Evolutionary conservation across 2,797 vertebrate species (phyloP).

Genomic region (Anabacerthia variegaticeps): DNA sequence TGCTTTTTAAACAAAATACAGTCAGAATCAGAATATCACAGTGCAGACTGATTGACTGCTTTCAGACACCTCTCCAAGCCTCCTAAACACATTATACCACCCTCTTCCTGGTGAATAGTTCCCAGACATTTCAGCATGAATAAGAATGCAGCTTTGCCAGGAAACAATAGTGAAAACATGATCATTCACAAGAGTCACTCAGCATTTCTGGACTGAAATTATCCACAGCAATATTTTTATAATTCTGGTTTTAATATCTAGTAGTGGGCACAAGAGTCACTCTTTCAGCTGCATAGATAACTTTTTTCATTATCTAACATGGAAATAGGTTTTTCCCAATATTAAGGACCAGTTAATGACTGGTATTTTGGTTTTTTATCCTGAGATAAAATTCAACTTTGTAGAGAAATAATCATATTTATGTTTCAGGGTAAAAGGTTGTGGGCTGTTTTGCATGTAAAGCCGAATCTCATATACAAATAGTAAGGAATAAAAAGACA

Average conservation of each 20-base stretch:
- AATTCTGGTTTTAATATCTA: constrained; percentile 19
- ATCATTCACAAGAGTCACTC: neutral
- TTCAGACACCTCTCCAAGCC: constrained; percentile 31
- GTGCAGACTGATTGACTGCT: constrained; percentile 41
- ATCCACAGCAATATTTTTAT: neutral
- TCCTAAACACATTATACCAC: neutral
- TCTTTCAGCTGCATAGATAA: neutral
- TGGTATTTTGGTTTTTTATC: neutral
- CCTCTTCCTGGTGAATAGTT: neutral
- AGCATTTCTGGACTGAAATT: constrained; percentile 11
- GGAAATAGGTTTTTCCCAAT: neutral
- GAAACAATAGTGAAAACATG: constrained; percentile 21
- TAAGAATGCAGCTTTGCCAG: constrained; percentile 19
- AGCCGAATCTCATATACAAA: neutral
- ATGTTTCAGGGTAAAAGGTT: neutral
- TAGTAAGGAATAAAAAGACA: neutral
- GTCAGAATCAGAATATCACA: neutral
- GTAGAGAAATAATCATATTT: neutral
- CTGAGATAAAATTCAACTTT: neutral
- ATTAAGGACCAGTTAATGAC: neutral
- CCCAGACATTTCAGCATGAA: neutral
- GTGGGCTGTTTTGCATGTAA: neutral
- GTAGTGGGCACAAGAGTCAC: neutral
- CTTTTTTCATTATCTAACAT: neutral
- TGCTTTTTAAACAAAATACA: constrained; percentile 36